Base-by-base conservation (phyloP, 1,140 invertebrate genomes). In the Scaptodrosophila lebanonensis region DNA sequence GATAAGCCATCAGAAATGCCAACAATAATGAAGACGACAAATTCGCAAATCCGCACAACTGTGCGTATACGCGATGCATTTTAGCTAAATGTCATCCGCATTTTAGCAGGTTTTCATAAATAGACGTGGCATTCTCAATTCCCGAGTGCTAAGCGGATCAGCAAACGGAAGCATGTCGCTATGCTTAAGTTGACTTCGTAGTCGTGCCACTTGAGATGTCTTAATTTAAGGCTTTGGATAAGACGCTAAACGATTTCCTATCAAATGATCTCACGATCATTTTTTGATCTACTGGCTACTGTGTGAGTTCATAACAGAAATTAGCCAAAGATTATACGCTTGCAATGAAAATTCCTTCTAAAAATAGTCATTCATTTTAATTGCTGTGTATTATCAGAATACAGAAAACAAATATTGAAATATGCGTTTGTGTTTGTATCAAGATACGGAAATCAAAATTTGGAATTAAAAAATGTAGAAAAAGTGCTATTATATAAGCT, bases 261-360 rank as follows among this genome's bases (percentile, higher is more conserved):
- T 42, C 33, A 44, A 48, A 66, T 76, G 71, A 76, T 57, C 40
- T 76, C 71, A 67, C 35, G 51, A 50, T 54, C 45, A 44, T 47
- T 52, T 30, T 25, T 8, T 25, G 8, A 8, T 8, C 8, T 8
- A 25, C 8, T 56, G 36, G 72, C 67, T 76, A 76, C 63, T 43
- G 72, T 71, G 50, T 79, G 72, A 72, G 64, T 61, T 77, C 58
- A 79, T 65, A 50, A 64, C 59, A 35, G 45, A 49, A 76, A 71
- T 38, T 69, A 76, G 66, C 66, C 29, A 47, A 75, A 53, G 61
- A 33, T 30, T 52, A 40, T 42, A 66, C 44, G 22, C 44, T 54
- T 61, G 40, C 42, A 20, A 61, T 12, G 44, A 45, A 3, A 48
- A 49, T 64, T 49, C 22, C 3, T 4, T 25, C 22, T 25, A 25